Percentiles rank a stretch among this genome's conserved stretches.
Evolutionary conservation across 23 tunicate genomes (phyloP).

Genomic region (Trididemnum clinides): DNA sequence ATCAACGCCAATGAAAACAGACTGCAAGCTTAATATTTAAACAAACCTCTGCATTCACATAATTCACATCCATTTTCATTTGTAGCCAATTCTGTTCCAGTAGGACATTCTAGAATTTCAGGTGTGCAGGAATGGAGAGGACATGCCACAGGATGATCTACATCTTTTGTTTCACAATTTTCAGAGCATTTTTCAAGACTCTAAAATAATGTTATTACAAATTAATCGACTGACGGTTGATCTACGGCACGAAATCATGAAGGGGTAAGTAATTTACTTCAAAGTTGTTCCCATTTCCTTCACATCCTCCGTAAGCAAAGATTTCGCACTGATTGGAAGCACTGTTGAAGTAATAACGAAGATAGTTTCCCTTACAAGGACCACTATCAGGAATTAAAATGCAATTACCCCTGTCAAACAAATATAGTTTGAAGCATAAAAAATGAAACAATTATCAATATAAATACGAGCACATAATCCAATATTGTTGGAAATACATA

Average conservation of each 20-base stretch:
- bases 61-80: constrained; percentile 44
- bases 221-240: no score
- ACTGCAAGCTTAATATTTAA: no score
- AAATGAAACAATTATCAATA: no score
- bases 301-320: constrained; percentile 56
- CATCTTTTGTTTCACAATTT: no score
- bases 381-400: constrained; percentile 46
- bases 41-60: constrained; percentile 51
- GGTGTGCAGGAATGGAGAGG: constrained; percentile 42
- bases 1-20: no score
- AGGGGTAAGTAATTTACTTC: no score
- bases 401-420: constrained; percentile 58
- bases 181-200: no score
- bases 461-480: no score
- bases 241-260: no score
- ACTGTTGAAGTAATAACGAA: constrained; percentile 46
- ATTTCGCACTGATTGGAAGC: constrained; percentile 15
- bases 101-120: constrained; percentile 17
- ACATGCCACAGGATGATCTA: constrained; percentile 41
- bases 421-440: no score
- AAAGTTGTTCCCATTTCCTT: constrained; percentile 59
- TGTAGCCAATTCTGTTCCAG: constrained; percentile 30
- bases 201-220: no score
- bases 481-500: no score
- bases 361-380: constrained; percentile 7